phyloP scores from a whole-genome alignment of 2,797 vertebrate genomes.

The Sandelia bainsii region DNA sequence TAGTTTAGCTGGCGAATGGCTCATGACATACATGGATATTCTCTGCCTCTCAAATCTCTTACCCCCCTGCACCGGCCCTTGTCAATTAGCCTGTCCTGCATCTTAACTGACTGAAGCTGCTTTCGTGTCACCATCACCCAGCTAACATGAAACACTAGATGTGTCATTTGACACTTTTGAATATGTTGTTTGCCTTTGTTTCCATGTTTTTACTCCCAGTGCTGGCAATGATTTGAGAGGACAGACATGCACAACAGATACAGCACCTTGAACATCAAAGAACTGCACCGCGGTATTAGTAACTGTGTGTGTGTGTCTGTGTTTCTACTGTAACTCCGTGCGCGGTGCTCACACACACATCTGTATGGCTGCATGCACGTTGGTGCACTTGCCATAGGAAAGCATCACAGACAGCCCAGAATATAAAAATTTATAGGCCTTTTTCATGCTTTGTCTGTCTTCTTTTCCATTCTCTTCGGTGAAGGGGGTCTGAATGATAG shows the following conservation, averaged over 20 bases:
- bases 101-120: conserved; percentile 48
- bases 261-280: conserved; percentile 82
- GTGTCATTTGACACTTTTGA: conserved; percentile 77
- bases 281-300: conserved; percentile 56
- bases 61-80: conserved; percentile 50
- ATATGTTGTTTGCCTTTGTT: conserved; percentile 82
- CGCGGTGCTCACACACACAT: background rate
- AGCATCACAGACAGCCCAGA: conserved; percentile 75
- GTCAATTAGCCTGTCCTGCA: conserved; percentile 71
- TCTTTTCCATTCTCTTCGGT: conserved; percentile 74
- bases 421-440: conserved; percentile 76
- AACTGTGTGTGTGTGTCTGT: conserved; percentile 44
- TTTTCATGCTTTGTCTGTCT: conserved; percentile 78
- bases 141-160: conserved; percentile 65
- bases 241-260: conserved; percentile 78
- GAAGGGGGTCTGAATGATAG: conserved; percentile 76
- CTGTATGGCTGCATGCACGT: conserved; percentile 29
- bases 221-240: conserved; percentile 77
- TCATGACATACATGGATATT: conserved; percentile 32
- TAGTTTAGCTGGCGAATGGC: conserved; percentile 22
- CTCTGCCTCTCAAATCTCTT: conserved; percentile 47
- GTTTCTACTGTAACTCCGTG: conserved; percentile 44
- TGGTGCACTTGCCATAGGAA: conserved; percentile 54
- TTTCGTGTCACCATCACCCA: conserved; percentile 54
- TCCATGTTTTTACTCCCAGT: conserved; percentile 75